phyloP scores from a whole-genome alignment of 2,888 invertebrate species.

The Cheilosia soror region DNA sequence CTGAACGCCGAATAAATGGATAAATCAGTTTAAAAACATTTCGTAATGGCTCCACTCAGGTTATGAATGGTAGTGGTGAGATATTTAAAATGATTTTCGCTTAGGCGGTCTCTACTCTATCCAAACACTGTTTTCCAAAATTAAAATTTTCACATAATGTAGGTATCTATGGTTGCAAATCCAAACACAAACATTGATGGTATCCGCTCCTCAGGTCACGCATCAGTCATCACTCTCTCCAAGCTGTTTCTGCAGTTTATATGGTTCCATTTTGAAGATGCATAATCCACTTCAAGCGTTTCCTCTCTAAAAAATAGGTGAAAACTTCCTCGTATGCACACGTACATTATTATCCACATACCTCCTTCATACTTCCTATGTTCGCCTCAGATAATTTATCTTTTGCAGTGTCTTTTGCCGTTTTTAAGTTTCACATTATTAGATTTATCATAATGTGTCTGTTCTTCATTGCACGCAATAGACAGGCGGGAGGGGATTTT shows the following conservation, averaged over 20 bases:
- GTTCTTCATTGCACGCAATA: conserved; percentile 13
- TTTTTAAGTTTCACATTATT: conserved; percentile 35
- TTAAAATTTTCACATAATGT: too few species aligned
- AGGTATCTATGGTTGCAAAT: too few species aligned
- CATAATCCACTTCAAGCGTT: conserved; percentile 11
- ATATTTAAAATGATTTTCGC: too few species aligned
- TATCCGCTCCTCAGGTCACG: background rate
- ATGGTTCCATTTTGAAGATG: conserved; percentile 16
- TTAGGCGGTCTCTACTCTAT: too few species aligned
- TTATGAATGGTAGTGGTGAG: too few species aligned
- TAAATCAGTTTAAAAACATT: too few species aligned
- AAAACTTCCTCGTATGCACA: conserved; percentile 6
- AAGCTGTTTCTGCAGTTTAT: background rate
- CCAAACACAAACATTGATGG: too few species aligned
- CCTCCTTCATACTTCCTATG: conserved; percentile 1
- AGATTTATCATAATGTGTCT: conserved; percentile 47
- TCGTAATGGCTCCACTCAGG: too few species aligned
- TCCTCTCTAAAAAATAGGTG: conserved; percentile 1
- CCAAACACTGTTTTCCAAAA: too few species aligned
- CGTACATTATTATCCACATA: background rate
- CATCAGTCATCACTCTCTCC: background rate
- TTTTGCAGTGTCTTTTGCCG: conserved; percentile 34
- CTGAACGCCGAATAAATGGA: too few species aligned
- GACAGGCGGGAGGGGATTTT: background rate
- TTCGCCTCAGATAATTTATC: conserved; percentile 40